Evolutionary conservation across 2,888 invertebrate species (phyloP).

Genomic region (Lycaena phlaeas): DNA sequence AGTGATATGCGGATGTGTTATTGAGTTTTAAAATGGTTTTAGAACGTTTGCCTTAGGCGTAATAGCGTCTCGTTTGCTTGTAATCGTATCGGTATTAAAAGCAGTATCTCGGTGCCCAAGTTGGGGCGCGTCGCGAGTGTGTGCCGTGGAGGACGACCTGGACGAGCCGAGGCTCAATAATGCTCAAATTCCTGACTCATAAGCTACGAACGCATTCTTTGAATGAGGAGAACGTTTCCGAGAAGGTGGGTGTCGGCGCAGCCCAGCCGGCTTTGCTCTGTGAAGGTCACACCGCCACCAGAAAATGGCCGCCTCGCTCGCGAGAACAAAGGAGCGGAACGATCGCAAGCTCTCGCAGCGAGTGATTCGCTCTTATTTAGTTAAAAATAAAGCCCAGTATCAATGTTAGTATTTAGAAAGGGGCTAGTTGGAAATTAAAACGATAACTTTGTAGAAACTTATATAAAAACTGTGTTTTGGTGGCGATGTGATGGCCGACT

Average conservation of each 20-base stretch:
- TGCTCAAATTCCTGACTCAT: conserved; percentile 89
- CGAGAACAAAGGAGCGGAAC: conserved; percentile 76
- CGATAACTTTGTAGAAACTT: conserved; percentile 7
- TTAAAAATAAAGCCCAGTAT: conserved; percentile 13
- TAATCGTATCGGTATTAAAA: conserved; percentile 21
- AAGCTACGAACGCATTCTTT: conserved; percentile 89
- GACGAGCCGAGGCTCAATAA: conserved; percentile 74
- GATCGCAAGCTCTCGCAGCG: conserved; percentile 32
- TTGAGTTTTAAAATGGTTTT: conserved; percentile 49
- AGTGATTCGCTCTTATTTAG: conserved; percentile 21
- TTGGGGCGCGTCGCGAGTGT: conserved; percentile 27
- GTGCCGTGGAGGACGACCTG: conserved; percentile 44
- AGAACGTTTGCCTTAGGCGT: conserved; percentile 52
- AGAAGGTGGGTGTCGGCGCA: conserved; percentile 77
- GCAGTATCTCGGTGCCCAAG: conserved; percentile 17
- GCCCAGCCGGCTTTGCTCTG: conserved; percentile 27
- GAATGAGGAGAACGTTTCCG: conserved; percentile 84
- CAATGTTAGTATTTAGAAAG: not conserved
- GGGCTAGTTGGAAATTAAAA: conserved; percentile 1
- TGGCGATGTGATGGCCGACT: conserved; percentile 19
- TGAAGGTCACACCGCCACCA: conserved; percentile 33
- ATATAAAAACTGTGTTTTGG: conserved; percentile 13
- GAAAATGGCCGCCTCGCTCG: conserved; percentile 59
- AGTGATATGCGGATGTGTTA: conserved; percentile 48
- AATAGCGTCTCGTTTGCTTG: conserved; percentile 26